Percentiles rank a stretch among this genome's conserved stretches.
These are phyloP conservation scores for Glossophaga mutica DNA, from an alignment of 2,797 vertebrate species.

Conservation along the genomic window DNA sequence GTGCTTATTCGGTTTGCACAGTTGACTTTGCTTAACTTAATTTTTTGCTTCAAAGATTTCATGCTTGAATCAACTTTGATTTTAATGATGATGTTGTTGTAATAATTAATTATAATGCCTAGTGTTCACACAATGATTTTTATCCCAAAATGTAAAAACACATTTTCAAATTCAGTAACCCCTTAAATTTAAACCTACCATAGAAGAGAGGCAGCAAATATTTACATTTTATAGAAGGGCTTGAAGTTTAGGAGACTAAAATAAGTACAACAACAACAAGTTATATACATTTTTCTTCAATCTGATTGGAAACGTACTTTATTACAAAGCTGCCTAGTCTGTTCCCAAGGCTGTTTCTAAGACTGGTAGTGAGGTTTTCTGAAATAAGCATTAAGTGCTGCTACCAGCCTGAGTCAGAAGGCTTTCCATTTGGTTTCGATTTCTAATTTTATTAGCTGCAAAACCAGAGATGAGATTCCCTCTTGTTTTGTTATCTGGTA, in stretches of 20 bases:
- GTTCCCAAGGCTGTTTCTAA: neutral
- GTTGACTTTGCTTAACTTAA: constrained; percentile 48
- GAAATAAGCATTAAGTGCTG: neutral
- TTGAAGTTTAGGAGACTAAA: neutral
- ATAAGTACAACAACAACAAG: neutral
- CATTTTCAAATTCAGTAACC: constrained; percentile 16
- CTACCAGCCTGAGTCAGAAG: neutral
- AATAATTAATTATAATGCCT: constrained; percentile 53
- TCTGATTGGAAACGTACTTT: neutral
- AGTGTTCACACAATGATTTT: neutral
- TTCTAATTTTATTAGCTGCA: constrained; percentile 57
- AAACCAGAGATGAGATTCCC: constrained; percentile 23
- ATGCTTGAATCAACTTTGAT: constrained; percentile 19
- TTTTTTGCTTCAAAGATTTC: constrained; percentile 56
- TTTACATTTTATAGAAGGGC: constrained; percentile 7
- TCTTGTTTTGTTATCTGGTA: constrained; percentile 4
- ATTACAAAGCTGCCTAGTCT: neutral
- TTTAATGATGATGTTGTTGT: constrained; percentile 22
- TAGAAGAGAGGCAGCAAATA: neutral
- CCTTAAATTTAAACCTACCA: neutral
- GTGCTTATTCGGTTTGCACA: neutral
- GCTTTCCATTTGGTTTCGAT: constrained; percentile 35
- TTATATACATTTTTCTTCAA: neutral
- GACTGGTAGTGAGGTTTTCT: neutral
- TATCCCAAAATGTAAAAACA: neutral